Evolutionary conservation across 2,888 invertebrate species (phyloP).

Genomic region (Osmoderma eremita): DNA sequence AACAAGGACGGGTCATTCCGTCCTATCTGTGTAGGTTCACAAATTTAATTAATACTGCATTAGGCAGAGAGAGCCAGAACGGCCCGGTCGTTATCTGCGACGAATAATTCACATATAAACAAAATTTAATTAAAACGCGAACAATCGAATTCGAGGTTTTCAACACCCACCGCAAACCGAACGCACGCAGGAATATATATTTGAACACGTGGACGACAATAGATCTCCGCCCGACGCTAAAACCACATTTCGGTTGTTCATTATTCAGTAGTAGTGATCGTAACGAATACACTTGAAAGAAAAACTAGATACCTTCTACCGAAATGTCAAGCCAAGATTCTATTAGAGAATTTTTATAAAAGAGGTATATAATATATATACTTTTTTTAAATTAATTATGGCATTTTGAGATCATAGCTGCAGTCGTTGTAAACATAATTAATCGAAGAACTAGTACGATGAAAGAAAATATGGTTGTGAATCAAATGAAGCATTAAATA

Average conservation of each 20-base stretch:
- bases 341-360: too few species aligned
- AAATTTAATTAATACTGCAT: slow-evolving; percentile 57
- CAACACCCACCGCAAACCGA: slow-evolving; percentile 38
- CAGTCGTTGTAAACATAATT: too few species aligned
- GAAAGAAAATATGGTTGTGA: too few species aligned
- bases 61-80: slow-evolving; percentile 44
- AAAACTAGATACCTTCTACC: neutral
- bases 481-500: too few species aligned
- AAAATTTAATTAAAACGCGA: slow-evolving; percentile 53
- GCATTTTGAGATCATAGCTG: too few species aligned
- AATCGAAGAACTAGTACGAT: too few species aligned
- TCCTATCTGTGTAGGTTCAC: slow-evolving; percentile 51
- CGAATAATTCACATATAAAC: slow-evolving; percentile 54
- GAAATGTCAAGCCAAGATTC: too few species aligned
- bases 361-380: too few species aligned
- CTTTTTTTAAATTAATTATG: too few species aligned
- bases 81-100: slow-evolving; percentile 47
- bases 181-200: neutral
- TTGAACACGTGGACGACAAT: neutral
- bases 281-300: neutral
- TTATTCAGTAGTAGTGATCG: too few species aligned
- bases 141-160: slow-evolving; percentile 50
- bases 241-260: slow-evolving; percentile 2
- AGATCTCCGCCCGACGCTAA: slow-evolving; percentile 1
- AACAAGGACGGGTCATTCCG: slow-evolving; percentile 24